Base-by-base conservation (phyloP, 2,113 vertebrate species). In the Archilochus colubris region DNA sequence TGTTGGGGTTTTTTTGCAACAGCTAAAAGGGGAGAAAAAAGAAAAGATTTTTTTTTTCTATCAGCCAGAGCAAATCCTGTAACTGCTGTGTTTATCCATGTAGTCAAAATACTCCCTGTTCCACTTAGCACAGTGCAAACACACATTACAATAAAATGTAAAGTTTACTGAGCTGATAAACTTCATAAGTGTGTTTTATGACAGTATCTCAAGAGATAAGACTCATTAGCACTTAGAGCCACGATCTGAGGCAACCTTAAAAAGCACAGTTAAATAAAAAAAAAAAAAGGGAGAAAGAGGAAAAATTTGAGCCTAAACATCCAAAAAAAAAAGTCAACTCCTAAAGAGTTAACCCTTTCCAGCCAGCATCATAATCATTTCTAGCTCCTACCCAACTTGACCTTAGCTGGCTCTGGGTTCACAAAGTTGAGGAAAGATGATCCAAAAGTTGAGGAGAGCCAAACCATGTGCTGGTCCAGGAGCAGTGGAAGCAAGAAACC, bases 121-220 rank as follows among this genome's bases (percentile, higher is more conserved):
- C 95, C 79, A 96, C 81, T 97, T 54, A 69, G 91, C 70, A 27
- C 91, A 91, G 81, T 66, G 94, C 93, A 96, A 96, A 96, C 96
- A 96, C 2, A 0, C 83, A 28, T 88, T 95, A 95, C 94, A 96
- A 95, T 94, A n/a, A 78, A 82, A 82, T 21, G 43, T 76, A 90
- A 95, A 91, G 77, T 75, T 89, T 59, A 73, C 89, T 3, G 51
- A 69, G 79, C 61, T 80, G 89, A 96, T 96, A 96, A 93, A 86
- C 69, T 96, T 43, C 83, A 84, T 92, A 59, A 94, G 89, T 61
- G 91, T 95, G 57, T 96, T 97, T 97, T 92, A 91, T 89, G 89
- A 96, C 87, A 91, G 75, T 86, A 96, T 91, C 95, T 94, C 17
- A 8, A 68, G 68, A 94, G 94, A 96, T 94, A 94, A 96, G 91